phyloP scores from a whole-genome alignment of 2,888 invertebrate genomes.

The Lasioglossum lativentre region DNA sequence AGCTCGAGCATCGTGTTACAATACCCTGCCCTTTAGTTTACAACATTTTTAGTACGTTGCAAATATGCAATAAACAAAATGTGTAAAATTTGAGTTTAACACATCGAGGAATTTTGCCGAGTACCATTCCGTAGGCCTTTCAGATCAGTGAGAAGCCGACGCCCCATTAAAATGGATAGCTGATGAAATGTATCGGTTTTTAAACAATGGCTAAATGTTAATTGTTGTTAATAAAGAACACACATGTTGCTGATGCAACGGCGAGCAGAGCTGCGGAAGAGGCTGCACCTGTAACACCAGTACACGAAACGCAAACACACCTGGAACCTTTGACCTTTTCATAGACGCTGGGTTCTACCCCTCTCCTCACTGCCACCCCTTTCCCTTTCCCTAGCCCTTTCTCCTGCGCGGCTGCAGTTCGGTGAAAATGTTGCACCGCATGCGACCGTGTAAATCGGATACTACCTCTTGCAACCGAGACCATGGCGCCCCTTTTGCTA shows the following conservation, averaged over 20 bases:
- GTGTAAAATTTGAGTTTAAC: background rate
- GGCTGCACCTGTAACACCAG: slow-evolving; percentile 80
- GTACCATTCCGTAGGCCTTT: background rate
- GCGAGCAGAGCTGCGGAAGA: slow-evolving; percentile 83
- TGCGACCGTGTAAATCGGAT: slow-evolving; percentile 21
- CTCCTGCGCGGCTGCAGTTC: slow-evolving; percentile 59
- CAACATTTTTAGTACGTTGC: slow-evolving; percentile 22
- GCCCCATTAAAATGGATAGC: slow-evolving; percentile 19
- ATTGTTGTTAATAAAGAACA: slow-evolving; percentile 85
- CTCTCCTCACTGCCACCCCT: slow-evolving; percentile 68
- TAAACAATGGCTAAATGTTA: slow-evolving; percentile 81
- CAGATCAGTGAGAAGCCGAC: background rate
- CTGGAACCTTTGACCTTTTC: slow-evolving; percentile 76
- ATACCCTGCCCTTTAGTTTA: slow-evolving; percentile 9
- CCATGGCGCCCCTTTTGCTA: background rate
- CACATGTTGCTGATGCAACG: slow-evolving; percentile 84
- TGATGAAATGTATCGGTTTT: slow-evolving; percentile 34
- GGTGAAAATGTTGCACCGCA: slow-evolving; percentile 53
- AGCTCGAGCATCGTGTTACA: slow-evolving; percentile 13
- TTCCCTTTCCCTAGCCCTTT: slow-evolving; percentile 61
- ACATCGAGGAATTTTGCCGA: no score
- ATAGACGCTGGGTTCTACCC: slow-evolving; percentile 69
- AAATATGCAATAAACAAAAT: slow-evolving; percentile 46
- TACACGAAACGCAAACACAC: slow-evolving; percentile 75
- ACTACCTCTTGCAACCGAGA: slow-evolving; percentile 19